phyloP scores from a whole-genome alignment of 2,797 vertebrate species.

The Poeciliopsis turneri region DNA sequence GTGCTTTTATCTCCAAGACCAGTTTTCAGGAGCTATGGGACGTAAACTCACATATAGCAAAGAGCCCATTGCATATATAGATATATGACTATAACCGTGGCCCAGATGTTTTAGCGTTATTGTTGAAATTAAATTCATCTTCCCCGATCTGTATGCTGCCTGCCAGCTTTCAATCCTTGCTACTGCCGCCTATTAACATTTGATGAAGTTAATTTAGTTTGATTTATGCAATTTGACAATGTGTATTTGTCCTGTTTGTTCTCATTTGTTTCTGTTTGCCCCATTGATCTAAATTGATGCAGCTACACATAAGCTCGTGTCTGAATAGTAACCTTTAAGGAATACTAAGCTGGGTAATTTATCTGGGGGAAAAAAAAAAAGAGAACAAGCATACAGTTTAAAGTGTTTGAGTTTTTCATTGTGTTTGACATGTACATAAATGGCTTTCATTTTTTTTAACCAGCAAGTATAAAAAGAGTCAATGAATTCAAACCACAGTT shows the following conservation, averaged over 20 bases:
- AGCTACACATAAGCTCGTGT: not conserved
- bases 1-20: not conserved
- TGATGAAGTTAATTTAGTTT: conserved; percentile 9
- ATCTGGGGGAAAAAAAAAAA: not conserved
- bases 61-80: not conserved
- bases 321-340: not conserved
- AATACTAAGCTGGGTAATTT: not conserved
- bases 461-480: not conserved
- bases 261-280: conserved; percentile 2
- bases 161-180: conserved; percentile 3
- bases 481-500: not conserved
- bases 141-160: not conserved
- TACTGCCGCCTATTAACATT: not conserved
- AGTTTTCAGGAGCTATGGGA: not conserved
- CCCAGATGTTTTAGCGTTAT: not conserved
- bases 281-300: conserved; percentile 4
- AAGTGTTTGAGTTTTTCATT: not conserved
- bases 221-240: conserved; percentile 7
- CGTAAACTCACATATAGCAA: not conserved
- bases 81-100: not conserved
- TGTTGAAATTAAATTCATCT: conserved; percentile 10
- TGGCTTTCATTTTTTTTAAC: not conserved
- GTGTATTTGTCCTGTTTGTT: not conserved
- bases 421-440: not conserved
- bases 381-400: not conserved